phyloP scores from a whole-genome alignment of 2,888 invertebrate genomes.

The Tipula vernalis region DNA sequence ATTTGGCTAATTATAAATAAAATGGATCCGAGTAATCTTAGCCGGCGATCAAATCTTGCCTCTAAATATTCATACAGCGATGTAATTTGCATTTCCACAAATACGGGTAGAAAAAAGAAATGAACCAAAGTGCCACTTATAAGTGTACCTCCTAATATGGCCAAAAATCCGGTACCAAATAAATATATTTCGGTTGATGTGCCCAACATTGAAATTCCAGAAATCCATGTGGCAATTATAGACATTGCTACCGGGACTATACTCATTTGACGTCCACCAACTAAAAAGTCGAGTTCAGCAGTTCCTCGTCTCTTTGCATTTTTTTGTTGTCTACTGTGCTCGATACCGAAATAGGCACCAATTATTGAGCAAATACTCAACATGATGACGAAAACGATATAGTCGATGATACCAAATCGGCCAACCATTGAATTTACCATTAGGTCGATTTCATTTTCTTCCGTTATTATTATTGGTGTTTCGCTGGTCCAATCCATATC shows the following conservation, averaged over 20 bases:
- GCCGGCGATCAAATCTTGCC: conserved; percentile 52
- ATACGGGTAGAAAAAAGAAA: conserved; percentile 53
- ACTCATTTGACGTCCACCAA: conserved; percentile 54
- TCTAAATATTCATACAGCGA: conserved; percentile 71
- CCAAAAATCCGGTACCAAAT: conserved; percentile 62
- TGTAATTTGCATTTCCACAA: conserved; percentile 54
- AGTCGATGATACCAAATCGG: neutral
- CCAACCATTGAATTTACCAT: neutral
- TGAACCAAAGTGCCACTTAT: conserved; percentile 43
- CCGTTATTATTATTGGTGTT: neutral
- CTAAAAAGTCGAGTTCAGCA: conserved; percentile 46
- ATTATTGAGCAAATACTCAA: neutral
- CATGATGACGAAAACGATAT: neutral
- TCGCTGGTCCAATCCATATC: neutral
- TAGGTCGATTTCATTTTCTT: neutral
- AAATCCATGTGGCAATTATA: conserved; percentile 42
- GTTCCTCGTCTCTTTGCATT: neutral
- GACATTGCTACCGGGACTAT: conserved; percentile 58
- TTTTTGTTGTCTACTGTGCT: neutral
- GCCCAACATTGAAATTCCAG: conserved; percentile 50
- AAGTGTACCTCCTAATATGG: conserved; percentile 34
- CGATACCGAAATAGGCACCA: neutral
- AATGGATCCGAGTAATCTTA: conserved; percentile 55
- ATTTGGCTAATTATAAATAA: conserved; percentile 30
- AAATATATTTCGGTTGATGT: conserved; percentile 70